Evolutionary conservation across 2,113 vertebrate genomes (phyloP).

Genomic region (Lynx canadensis): DNA sequence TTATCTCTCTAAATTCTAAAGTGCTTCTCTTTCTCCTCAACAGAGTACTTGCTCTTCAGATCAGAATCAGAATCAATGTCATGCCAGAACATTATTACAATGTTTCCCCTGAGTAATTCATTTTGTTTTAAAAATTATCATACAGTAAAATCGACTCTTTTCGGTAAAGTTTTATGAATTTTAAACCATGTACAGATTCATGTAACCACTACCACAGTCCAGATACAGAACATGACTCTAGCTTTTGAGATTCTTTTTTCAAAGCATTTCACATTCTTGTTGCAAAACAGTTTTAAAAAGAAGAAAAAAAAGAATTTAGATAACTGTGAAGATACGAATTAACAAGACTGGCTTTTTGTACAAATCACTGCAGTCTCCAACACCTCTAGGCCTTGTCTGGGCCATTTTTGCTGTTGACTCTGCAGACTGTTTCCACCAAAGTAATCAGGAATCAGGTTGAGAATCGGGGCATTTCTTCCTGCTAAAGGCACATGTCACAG

Average conservation of each 20-base stretch:
- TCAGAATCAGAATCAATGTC: conserved; percentile 29
- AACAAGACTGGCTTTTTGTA: conserved; percentile 23
- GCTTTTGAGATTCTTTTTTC: conserved; percentile 38
- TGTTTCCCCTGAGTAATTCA: background rate
- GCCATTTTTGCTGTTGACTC: background rate
- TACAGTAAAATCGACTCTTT: background rate
- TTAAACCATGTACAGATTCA: conserved; percentile 18
- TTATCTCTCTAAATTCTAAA: conserved; percentile 8
- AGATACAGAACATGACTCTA: conserved; percentile 16
- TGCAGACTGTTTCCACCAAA: background rate
- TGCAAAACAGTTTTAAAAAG: conserved; percentile 63
- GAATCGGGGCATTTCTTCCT: background rate
- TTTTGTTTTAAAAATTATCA: conserved; percentile 52
- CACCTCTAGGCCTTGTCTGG: background rate
- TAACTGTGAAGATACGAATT: conserved; percentile 48
- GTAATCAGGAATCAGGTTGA: background rate
- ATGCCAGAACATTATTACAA: background rate
- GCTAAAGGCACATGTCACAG: background rate
- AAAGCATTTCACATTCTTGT: conserved; percentile 56
- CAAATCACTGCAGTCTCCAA: background rate
- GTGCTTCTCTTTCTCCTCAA: background rate
- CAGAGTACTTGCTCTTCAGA: background rate
- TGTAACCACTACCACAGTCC: background rate
- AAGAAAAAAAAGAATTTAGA: conserved; percentile 47
- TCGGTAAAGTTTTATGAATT: background rate